A percentile compares a stretch with the other conserved stretches of the same genome.
These are phyloP conservation scores for Hippasteria phrygiana DNA, from an alignment of 53 echinoderm and acorn worm species.

Conservation along the genomic window DNA sequence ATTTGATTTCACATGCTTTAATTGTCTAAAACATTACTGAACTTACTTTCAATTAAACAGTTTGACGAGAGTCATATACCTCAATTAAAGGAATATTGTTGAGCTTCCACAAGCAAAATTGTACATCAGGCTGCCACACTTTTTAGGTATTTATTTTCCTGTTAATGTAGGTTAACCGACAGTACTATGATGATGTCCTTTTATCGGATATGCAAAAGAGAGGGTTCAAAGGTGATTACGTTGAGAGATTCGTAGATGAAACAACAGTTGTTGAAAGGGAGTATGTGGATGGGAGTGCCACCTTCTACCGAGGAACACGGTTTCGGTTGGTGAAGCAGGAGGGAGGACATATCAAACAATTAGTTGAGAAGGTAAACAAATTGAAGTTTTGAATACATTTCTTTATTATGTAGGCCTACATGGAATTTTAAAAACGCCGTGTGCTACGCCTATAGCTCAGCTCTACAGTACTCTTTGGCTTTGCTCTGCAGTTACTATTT, in stretches of 20 bases:
- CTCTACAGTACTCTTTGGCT: too few relatives aligned
- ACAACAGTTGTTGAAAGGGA: not conserved
- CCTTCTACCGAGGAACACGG: constrained; percentile 67
- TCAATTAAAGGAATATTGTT: too few relatives aligned
- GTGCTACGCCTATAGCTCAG: too few relatives aligned
- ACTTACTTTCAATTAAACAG: too few relatives aligned
- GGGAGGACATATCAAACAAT: not conserved
- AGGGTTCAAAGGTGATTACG: constrained; percentile 11
- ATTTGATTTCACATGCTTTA: too few relatives aligned
- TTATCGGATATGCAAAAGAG: constrained; percentile 3
- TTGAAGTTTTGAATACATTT: not conserved
- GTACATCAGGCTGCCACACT: not conserved
- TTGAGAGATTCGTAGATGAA: not conserved
- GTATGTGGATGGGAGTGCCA: constrained; percentile 52
- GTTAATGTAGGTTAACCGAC: not conserved
- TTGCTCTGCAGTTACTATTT: too few relatives aligned
- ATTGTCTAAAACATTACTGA: too few relatives aligned
- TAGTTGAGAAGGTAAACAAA: not conserved
- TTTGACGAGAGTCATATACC: too few relatives aligned
- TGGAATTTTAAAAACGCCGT: too few relatives aligned
- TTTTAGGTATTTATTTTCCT: not conserved
- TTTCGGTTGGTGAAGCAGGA: constrained; percentile 66
- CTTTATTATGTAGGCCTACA: not conserved
- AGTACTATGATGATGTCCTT: constrained; percentile 12
- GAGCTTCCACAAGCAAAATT: not conserved